phyloP scores from a whole-genome alignment of 2,113 vertebrate genomes.

The Caloenas nicobarica region DNA sequence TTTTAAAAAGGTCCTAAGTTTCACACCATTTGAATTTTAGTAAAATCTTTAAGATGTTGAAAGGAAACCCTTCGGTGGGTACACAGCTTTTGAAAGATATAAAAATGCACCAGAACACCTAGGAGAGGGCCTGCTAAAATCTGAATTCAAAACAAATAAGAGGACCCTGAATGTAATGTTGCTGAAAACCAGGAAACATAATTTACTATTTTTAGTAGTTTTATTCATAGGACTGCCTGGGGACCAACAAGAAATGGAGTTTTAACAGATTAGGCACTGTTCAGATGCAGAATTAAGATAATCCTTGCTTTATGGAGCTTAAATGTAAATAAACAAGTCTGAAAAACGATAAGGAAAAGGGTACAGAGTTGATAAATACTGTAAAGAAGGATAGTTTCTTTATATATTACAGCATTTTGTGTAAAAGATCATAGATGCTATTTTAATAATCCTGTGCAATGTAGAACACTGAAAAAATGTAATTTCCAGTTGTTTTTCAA shows the following conservation, averaged over 20 bases:
- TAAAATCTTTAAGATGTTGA: constrained; percentile 30
- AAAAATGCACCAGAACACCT: not conserved
- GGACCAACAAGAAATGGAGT: not conserved
- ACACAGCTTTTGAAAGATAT: constrained; percentile 6
- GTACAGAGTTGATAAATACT: not conserved
- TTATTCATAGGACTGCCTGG: not conserved
- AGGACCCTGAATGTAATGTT: not conserved
- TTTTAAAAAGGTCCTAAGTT: not conserved
- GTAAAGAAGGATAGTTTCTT: not conserved
- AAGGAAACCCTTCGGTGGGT: not conserved
- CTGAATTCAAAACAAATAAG: not conserved
- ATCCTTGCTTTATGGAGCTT: not conserved
- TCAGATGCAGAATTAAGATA: not conserved
- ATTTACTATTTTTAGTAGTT: not conserved
- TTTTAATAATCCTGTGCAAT: not conserved
- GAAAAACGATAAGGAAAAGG: not conserved
- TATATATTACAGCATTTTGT: not conserved
- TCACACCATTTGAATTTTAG: not conserved
- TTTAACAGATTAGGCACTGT: not conserved
- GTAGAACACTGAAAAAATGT: not conserved
- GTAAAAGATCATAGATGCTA: not conserved
- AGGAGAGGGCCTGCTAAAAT: not conserved
- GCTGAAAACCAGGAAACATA: constrained; percentile 3
- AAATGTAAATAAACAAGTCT: not conserved
- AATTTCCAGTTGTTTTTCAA: not conserved